phyloP scores from a whole-genome alignment of 1,140 invertebrate genomes.

The Araneus ventricosus region DNA sequence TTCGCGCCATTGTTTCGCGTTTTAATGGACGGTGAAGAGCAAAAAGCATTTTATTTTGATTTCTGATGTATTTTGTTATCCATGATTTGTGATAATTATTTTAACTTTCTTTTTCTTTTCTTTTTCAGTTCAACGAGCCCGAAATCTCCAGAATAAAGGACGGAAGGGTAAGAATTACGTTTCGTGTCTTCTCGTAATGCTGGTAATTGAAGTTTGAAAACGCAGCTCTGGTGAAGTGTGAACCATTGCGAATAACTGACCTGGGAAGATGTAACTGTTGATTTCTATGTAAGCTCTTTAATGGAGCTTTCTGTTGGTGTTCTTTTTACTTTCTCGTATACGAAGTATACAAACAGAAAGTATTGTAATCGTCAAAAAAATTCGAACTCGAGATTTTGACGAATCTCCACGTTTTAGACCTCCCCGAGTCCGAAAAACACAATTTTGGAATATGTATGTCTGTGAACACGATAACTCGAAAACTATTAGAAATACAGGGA shows the following conservation, averaged over 20 bases:
- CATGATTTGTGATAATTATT: neutral
- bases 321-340: too few species aligned
- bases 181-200: constrained; percentile 7
- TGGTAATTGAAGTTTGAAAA: neutral
- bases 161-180: constrained; percentile 86
- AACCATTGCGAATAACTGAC: neutral
- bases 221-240: neutral
- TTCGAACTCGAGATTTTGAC: too few species aligned
- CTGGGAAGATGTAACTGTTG: too few species aligned
- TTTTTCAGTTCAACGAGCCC: constrained; percentile 86
- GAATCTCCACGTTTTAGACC: too few species aligned
- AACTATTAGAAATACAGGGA: too few species aligned
- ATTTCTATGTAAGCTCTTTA: too few species aligned
- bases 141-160: constrained; percentile 88
- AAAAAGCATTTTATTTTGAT: neutral
- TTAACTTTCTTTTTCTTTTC: neutral
- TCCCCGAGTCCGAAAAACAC: too few species aligned
- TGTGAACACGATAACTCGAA: too few species aligned
- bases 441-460: too few species aligned
- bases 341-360: too few species aligned
- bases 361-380: neutral
- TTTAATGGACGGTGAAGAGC: neutral
- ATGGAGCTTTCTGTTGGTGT: too few species aligned
- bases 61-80: neutral
- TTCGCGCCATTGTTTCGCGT: neutral